These are phyloP conservation scores for Emberiza fucata DNA, from an alignment of 2,113 vertebrate genomes.

Conservation along the genomic window DNA sequence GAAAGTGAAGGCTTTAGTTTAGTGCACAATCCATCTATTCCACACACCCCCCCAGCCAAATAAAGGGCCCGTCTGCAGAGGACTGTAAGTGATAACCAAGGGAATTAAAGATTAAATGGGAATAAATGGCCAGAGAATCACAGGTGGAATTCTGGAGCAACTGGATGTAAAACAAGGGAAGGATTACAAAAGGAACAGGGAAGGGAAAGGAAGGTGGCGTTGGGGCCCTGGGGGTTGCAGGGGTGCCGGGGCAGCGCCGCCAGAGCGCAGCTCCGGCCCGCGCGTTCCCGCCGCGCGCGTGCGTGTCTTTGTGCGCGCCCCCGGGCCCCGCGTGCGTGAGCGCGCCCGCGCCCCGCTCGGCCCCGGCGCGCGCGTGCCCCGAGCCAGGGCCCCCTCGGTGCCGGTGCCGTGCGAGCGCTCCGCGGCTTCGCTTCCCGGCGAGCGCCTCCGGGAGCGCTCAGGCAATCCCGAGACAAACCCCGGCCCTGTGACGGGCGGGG, in stretches of 20 bases:
- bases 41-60: neutral
- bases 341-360: no score
- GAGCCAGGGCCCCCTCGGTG: no score
- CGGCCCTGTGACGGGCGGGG: neutral
- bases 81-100: neutral
- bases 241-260: neutral
- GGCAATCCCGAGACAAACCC: neutral
- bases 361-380: no score
- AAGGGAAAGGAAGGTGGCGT: neutral
- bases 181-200: neutral
- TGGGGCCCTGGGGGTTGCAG: neutral
- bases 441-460: neutral
- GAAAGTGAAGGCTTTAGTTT: neutral
- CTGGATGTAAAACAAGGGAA: neutral
- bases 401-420: neutral
- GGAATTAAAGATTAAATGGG: neutral
- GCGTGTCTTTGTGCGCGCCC: neutral
- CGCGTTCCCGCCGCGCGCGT: neutral
- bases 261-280: neutral
- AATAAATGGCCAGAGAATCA: neutral
- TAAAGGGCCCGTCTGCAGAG: neutral
- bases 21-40: neutral
- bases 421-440: neutral
- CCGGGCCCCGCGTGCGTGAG: no score
- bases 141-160: neutral